A percentile compares a stretch with the other conserved stretches of the same genome.
Conservation (phyloP, 2,888 invertebrate genomes). For the Acanthosepion esculentum region DNA sequence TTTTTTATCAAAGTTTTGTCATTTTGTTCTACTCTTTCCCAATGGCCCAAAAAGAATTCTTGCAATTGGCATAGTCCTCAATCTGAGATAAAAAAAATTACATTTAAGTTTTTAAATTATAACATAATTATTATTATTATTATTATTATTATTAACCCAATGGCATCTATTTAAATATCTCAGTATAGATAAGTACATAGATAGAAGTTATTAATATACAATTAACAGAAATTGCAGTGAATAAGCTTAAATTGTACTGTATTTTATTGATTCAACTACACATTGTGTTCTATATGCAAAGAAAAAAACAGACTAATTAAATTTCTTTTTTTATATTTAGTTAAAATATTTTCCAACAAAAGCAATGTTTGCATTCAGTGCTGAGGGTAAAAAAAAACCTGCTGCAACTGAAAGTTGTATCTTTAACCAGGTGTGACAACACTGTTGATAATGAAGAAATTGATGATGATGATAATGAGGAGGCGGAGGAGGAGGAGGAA, state of each 20-base stretch:
- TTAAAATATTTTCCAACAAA: not conserved
- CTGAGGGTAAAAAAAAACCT: not conserved
- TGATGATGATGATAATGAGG: too few species aligned
- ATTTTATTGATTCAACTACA: not conserved
- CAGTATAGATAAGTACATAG: not conserved
- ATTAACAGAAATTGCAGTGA: not conserved
- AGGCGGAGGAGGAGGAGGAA: not conserved
- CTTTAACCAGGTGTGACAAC: slow-evolving; percentile 33
- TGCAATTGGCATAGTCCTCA: too few species aligned
- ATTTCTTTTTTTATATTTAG: not conserved
- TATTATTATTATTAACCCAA: not conserved
- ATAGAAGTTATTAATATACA: not conserved
- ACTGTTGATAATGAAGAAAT: not conserved
- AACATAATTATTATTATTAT: too few species aligned
- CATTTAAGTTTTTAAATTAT: too few species aligned
- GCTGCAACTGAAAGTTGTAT: not conserved
- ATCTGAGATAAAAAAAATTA: too few species aligned
- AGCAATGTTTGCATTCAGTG: not conserved
- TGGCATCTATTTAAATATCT: not conserved
- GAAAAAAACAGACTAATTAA: not conserved
- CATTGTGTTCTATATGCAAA: not conserved
- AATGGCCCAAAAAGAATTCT: too few species aligned
- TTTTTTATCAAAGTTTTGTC: too few species aligned
- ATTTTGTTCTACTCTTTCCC: too few species aligned
- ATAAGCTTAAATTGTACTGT: not conserved